Percentiles rank a stretch among this genome's conserved stretches.
Conservation (phyloP, 1,140 invertebrate genomes). For the Rhyzopertha dominica region DNA sequence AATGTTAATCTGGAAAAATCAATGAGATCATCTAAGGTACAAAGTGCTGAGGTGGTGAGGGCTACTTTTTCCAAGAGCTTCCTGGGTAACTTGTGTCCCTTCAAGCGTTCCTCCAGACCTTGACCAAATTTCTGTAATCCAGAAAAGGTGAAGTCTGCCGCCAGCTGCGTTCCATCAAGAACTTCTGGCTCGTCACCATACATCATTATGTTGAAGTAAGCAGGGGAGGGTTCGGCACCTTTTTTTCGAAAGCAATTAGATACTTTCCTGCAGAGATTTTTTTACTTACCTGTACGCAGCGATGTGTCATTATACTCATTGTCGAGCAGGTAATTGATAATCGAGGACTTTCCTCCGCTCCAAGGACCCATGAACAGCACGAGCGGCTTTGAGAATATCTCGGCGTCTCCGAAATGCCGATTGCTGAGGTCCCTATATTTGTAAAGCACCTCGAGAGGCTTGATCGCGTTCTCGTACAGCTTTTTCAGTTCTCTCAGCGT, state of each 20-base stretch:
- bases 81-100: conserved; percentile 74
- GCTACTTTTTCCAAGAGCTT: conserved; percentile 76
- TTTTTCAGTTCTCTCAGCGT: conserved; percentile 81
- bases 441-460: conserved; percentile 83
- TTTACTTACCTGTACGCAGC: conserved; percentile 71
- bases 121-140: conserved; percentile 93
- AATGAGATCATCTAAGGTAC: conserved; percentile 7
- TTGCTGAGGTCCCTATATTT: conserved; percentile 91
- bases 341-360: conserved; percentile 92
- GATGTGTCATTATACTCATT: conserved; percentile 78
- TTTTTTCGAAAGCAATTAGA: conserved; percentile 4
- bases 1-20: conserved; percentile 77
- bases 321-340: conserved; percentile 88
- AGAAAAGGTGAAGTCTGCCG: conserved; percentile 89
- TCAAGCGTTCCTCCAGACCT: conserved; percentile 81
- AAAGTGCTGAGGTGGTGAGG: conserved; percentile 4
- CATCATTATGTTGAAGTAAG: conserved; percentile 91
- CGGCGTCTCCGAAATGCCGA: conserved; percentile 86
- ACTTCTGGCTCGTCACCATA: conserved; percentile 79
- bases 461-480: conserved; percentile 82
- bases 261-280: not conserved
- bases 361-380: conserved; percentile 92
- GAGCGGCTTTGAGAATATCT: conserved; percentile 92
- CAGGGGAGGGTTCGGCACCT: conserved; percentile 90
- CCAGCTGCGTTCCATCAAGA: conserved; percentile 85